These are phyloP conservation scores for Otis tarda DNA, from an alignment of 2,113 vertebrate species.

Conservation along the genomic window DNA sequence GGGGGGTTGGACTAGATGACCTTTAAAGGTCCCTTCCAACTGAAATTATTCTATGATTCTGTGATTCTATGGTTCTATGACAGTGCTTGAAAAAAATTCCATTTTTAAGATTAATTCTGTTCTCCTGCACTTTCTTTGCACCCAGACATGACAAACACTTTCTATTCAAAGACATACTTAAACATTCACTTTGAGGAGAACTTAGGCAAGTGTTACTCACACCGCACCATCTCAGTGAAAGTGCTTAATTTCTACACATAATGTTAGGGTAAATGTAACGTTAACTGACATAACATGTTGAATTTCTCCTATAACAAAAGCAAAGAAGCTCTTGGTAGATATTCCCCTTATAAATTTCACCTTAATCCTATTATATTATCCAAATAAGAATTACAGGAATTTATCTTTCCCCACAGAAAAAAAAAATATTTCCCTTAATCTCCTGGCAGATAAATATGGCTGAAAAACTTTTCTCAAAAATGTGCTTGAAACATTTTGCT, in stretches of 20 bases:
- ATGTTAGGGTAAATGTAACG: neutral
- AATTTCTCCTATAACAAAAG: neutral
- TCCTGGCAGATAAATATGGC: neutral
- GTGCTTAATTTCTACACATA: neutral
- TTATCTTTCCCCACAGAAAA: neutral
- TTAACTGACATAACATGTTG: neutral
- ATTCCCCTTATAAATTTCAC: neutral
- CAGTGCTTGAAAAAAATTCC: neutral
- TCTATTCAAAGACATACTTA: neutral
- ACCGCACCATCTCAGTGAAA: neutral
- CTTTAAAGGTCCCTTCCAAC: neutral
- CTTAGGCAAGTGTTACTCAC: neutral
- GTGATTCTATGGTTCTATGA: too few relatives aligned
- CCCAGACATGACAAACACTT: neutral
- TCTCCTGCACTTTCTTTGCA: neutral
- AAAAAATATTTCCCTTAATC: neutral
- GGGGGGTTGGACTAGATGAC: neutral
- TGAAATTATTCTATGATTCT: too few relatives aligned
- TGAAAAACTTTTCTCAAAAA: neutral
- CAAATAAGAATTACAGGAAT: neutral
- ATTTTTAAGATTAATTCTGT: neutral
- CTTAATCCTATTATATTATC: neutral
- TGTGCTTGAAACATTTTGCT: neutral
- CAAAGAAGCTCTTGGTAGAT: neutral
- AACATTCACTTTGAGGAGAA: neutral